Percentiles rank a stretch among this genome's conserved stretches.
Evolutionary conservation across 2,888 invertebrate genomes (phyloP).

Genomic region (Agonopterix subpropinquella): DNA sequence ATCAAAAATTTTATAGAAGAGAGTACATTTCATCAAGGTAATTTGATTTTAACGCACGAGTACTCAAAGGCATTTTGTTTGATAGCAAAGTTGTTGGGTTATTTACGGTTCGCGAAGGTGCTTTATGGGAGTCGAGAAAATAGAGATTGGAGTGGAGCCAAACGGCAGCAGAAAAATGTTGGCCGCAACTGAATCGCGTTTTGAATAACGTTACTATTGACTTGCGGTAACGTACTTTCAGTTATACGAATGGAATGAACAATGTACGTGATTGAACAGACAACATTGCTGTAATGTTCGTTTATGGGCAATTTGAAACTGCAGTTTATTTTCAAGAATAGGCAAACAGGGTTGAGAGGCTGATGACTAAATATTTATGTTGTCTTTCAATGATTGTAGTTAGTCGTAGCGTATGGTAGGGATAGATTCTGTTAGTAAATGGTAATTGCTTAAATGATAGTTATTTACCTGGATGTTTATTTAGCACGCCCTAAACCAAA

Average conservation of each 20-base stretch:
- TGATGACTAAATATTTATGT: no score
- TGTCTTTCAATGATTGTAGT: no score
- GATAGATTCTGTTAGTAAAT: no score
- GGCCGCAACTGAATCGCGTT: slow-evolving; percentile 36
- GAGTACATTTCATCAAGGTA: slow-evolving; percentile 14
- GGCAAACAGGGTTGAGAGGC: no score
- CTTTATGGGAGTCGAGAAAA: slow-evolving; percentile 36
- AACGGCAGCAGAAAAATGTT: slow-evolving; percentile 34
- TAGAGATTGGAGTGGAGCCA: slow-evolving; percentile 54
- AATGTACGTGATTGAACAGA: slow-evolving; percentile 3
- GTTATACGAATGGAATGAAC: slow-evolving; percentile 4
- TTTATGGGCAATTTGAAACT: no score
- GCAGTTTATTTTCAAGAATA: no score
- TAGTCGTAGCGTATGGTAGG: no score
- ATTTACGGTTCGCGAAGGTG: slow-evolving; percentile 40
- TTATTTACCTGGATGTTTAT: no score
- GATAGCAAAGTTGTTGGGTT: slow-evolving; percentile 38
- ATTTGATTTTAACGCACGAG: slow-evolving; percentile 35
- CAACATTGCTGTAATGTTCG: no score
- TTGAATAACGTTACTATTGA: slow-evolving; percentile 38
- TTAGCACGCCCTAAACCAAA: no score
- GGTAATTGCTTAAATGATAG: no score
- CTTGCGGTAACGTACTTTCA: slow-evolving; percentile 1
- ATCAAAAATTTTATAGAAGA: not conserved
- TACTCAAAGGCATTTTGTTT: slow-evolving; percentile 41